Conservation (phyloP, 2,113 vertebrate genomes). For the Sylvia atricapilla region DNA sequence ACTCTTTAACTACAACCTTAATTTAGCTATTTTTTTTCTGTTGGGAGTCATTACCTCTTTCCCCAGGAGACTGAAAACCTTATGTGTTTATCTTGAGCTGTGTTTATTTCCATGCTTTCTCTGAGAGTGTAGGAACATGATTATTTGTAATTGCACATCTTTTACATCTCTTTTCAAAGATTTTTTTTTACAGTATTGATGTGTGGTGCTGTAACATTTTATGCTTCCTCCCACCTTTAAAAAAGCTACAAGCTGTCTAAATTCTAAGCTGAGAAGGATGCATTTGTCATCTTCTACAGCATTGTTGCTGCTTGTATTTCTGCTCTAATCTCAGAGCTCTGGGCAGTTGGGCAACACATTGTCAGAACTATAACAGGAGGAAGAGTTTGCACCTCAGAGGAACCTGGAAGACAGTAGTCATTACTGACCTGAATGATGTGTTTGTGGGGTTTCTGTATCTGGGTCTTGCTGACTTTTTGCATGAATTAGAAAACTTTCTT, state of each 20-base stretch:
- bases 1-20: neutral
- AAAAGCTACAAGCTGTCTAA: neutral
- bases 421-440: neutral
- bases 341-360: neutral
- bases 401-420: neutral
- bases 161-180: neutral
- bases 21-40: neutral
- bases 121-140: neutral
- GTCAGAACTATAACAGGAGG: neutral
- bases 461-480: neutral
- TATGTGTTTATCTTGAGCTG: neutral
- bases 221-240: neutral
- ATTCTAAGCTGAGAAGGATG: neutral
- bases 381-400: neutral
- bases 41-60: neutral
- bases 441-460: neutral
- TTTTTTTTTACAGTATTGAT: neutral
- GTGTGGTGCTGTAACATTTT: neutral
- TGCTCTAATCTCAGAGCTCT: neutral
- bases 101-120: conserved; percentile 27
- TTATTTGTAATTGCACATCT: neutral
- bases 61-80: neutral
- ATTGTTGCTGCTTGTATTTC: neutral
- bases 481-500: neutral
- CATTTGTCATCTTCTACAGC: neutral